Conservation (phyloP, 2,797 vertebrate genomes). For the Takifugu ocellatus region DNA sequence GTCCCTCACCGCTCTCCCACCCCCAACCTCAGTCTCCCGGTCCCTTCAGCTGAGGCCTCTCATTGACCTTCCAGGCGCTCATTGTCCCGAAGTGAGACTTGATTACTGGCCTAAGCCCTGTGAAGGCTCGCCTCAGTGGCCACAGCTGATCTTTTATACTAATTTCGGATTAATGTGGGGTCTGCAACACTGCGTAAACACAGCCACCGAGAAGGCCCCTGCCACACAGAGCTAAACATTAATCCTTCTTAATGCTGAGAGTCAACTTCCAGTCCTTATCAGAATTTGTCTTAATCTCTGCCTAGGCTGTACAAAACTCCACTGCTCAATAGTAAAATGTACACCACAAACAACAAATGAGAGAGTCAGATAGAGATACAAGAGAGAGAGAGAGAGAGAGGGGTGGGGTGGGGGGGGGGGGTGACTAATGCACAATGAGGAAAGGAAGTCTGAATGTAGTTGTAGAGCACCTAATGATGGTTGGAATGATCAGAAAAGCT, state of each 20-base stretch:
- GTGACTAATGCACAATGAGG: constrained; percentile 5
- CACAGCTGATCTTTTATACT: constrained; percentile 99
- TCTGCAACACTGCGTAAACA: constrained; percentile 95
- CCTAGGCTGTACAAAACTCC: constrained; percentile 86
- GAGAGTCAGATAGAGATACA: constrained; percentile 25
- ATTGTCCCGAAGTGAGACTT: constrained; percentile 79
- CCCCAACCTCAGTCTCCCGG: constrained; percentile 56
- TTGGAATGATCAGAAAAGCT: background rate
- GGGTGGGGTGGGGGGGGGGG: constrained; percentile 17
- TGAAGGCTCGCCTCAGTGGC: constrained; percentile 83
- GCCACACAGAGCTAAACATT: constrained; percentile 97
- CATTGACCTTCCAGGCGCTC: constrained; percentile 72
- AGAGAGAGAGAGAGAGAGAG: background rate
- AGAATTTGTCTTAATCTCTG: constrained; percentile 99
- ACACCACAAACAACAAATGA: constrained; percentile 78
- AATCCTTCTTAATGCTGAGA: constrained; percentile 99
- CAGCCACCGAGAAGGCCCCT: constrained; percentile 87
- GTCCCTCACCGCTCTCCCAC: constrained; percentile 21
- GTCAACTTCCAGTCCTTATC: constrained; percentile 99
- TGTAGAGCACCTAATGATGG: too few species aligned
- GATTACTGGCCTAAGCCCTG: constrained; percentile 87
- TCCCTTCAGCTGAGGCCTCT: constrained; percentile 57
- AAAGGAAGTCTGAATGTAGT: constrained; percentile 3
- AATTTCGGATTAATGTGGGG: constrained; percentile 99
- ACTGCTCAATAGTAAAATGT: constrained; percentile 83